Evolutionary conservation across 2,888 invertebrate species (phyloP), one percentile per base, ranked within the genome.

Genomic region (Lycia hirtaria): DNA sequence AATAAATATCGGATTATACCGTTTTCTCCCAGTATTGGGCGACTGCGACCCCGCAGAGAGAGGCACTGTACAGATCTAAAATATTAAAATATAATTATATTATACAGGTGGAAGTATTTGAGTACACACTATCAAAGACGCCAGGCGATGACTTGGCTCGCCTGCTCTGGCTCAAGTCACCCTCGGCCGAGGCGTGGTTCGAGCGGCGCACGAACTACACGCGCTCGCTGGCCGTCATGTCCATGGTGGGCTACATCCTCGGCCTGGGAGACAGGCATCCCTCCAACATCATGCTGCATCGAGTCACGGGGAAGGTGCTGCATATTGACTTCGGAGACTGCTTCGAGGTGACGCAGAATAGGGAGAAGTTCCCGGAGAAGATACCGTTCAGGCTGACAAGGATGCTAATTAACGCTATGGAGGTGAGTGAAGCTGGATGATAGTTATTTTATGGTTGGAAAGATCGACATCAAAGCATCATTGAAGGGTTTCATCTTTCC

Each of bases 311-410:
- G 0, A 99, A 99, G 89, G 98, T 99, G 67, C 93, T 99, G 51
- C 99, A 99, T 84, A 99, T 99, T 61, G 99, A 99, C 88, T 99
- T 99, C 83, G 99, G 99, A 0, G 99, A 99, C 85, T 99, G 99
- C 81, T 99, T 99, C 84, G 99, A 99, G 91, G 98, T 99, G 40
- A 99, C 99, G 4, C 99, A 98, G 97, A 98, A 98, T 0, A 93
- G 99, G 35, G 99, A 99, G 75, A 99, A 99, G 82, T 99, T 98
- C 85, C 99, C 99, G 0, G 99, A 99, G 87, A 99, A 98, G 87
- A 99, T 99, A 70, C 99, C 99, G 0, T 99, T 99, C 93, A 93
- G 98, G 17, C 88, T 99, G 60, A 99, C 99, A 0, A 93, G 99
- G 64, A 99, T 99, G 99, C 91, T 99, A 12, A 98, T 98, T 54